Base-by-base conservation (phyloP, 2,113 vertebrate genomes). In the Megatriorchis doriae region DNA sequence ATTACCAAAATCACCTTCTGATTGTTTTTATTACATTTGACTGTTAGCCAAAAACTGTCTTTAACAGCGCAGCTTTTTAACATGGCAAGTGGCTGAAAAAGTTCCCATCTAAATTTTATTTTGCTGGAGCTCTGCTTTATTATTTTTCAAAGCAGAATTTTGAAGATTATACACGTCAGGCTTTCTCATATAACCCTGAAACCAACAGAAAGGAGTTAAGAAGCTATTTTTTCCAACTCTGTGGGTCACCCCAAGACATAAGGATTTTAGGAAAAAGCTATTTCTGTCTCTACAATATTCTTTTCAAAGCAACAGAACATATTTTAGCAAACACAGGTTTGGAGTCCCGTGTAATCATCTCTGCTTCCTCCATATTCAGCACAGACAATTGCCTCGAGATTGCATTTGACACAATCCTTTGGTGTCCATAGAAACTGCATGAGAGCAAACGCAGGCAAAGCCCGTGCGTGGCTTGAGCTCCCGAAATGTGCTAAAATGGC, bases 371-470 rank as follows among this genome's bases (percentile, higher is more conserved):
- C 80, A 48, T 45, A 79, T 59, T 86, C 86, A 85, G 68, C 62
- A 65, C 45, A 42, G 50, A 50, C 91, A 93, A 94, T 9, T 11
- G 74, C 52, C n/a, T 3, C 7, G 77, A 23, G 91, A 50, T n/a
- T 47, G 88, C 5, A 10, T 13, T 70, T 65, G 93, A 73, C 63
- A 94, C 52, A 83, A 93, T 7, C 85, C 91, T 66, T 13, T 2
- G 72, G 61, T 96, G 92, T 88, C 94, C 96, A 96, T 23, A 96
- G 97, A 96, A 97, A 97, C 68, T 2, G 27, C 40, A 19, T 5
- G 89, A 47, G 29, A 70, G 86, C 78, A 16, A 63, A 42, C 19
- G 48, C 58, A 90, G 63, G 22, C 88, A 70, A 25, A 65, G 89
- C 81, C 81, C 3, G 11, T 2, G 56, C 48, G 7, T 6, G 66